Evolutionary conservation across 2,797 vertebrate genomes (phyloP).

Genomic region (Coracias cyanogaster): DNA sequence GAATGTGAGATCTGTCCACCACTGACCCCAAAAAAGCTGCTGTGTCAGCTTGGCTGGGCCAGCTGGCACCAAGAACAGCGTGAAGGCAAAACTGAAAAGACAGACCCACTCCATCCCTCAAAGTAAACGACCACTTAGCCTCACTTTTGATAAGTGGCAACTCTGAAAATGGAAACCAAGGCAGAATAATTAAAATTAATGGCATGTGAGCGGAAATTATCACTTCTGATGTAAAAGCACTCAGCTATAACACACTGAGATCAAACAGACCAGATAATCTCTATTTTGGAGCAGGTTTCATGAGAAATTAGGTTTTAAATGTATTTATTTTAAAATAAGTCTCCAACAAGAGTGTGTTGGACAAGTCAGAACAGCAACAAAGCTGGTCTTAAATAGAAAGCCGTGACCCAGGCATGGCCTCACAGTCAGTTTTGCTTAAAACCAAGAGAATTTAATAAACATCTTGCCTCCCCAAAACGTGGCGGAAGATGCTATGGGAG

Average conservation of each 20-base stretch:
- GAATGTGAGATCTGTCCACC: not conserved
- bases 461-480: not conserved
- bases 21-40: not conserved
- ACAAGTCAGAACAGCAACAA: not conserved
- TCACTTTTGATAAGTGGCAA: not conserved
- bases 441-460: not conserved
- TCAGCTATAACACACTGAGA: not conserved
- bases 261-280: not conserved
- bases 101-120: not conserved
- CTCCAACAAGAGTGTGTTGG: not conserved
- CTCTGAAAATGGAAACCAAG: constrained; percentile 18
- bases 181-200: constrained; percentile 54
- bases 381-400: not conserved
- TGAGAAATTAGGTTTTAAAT: not conserved
- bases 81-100: not conserved
- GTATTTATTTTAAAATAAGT: not conserved
- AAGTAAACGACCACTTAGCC: constrained; percentile 21
- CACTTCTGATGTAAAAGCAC: constrained; percentile 48
- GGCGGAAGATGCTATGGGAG: not conserved
- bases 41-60: not conserved
- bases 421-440: not conserved
- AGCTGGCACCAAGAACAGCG: not conserved
- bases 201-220: constrained; percentile 32
- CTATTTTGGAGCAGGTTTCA: not conserved
- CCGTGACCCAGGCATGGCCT: not conserved